These are phyloP conservation scores for Thera obeliscata DNA, from an alignment of 2,888 invertebrate species.

Conservation along the genomic window DNA sequence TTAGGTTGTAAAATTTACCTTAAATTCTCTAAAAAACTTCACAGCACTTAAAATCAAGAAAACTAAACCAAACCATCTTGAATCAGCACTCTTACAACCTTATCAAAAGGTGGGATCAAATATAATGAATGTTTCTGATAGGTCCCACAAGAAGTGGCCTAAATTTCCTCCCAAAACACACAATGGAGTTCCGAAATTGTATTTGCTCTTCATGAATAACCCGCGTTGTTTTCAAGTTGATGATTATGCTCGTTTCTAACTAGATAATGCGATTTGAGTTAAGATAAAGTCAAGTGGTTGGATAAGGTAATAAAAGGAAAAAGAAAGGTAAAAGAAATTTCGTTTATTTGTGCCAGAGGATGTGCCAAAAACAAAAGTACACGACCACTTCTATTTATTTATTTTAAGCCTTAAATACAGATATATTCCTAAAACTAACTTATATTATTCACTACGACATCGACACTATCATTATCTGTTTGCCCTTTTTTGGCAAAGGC, in stretches of 20 bases:
- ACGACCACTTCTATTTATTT: too few relatives aligned
- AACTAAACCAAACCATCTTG: too few relatives aligned
- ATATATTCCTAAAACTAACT: too few relatives aligned
- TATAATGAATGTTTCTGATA: conserved; percentile 2
- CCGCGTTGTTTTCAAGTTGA: conserved; percentile 44
- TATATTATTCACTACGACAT: too few relatives aligned
- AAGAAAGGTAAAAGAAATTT: conserved; percentile 5
- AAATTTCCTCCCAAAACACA: conserved; percentile 20
- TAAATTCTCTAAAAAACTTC: too few relatives aligned
- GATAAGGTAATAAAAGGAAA: conserved; percentile 20
- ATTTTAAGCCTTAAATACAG: too few relatives aligned
- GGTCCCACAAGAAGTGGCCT: conserved; percentile 5
- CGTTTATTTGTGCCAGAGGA: conserved; percentile 15
- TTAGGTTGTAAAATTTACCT: too few relatives aligned
- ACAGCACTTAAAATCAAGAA: too few relatives aligned
- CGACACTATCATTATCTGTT: too few relatives aligned
- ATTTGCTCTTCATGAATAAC: conserved; percentile 47
- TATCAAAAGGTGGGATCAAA: conserved; percentile 2
- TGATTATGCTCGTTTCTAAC: conserved; percentile 54
- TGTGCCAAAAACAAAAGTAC: not conserved
- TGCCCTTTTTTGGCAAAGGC: too few relatives aligned
- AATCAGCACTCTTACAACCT: not conserved
- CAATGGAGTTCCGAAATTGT: conserved; percentile 45
- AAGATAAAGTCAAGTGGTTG: conserved; percentile 34
- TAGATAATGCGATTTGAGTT: conserved; percentile 59